Conservation (phyloP, 2,797 vertebrate genomes). For the Sebastes flavidus region DNA sequence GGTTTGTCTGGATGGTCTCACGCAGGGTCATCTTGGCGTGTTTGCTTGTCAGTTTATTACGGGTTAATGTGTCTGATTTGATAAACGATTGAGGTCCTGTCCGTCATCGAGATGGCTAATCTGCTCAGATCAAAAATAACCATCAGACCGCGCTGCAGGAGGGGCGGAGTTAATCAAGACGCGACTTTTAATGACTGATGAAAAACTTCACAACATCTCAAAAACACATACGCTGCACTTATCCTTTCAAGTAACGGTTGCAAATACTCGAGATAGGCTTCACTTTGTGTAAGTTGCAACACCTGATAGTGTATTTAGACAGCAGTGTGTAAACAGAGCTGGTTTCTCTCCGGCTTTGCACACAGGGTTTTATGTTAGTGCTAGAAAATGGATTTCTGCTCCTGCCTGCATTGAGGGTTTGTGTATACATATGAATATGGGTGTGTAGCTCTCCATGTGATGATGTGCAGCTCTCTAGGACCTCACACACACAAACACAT, state of each 20-base stretch:
- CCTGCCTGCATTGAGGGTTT: slow-evolving; percentile 11
- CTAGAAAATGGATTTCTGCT: slow-evolving; percentile 47
- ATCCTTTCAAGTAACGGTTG: not conserved
- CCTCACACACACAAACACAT: slow-evolving; percentile 52
- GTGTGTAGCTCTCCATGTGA: slow-evolving; percentile 38
- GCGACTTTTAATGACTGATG: not conserved
- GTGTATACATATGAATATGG: slow-evolving; percentile 44
- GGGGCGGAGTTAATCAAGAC: not conserved
- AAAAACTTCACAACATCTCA: slow-evolving; percentile 4
- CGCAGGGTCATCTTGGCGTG: slow-evolving; percentile 13
- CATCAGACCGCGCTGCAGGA: not conserved
- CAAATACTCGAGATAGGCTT: slow-evolving; percentile 11
- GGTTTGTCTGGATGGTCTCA: slow-evolving; percentile 44
- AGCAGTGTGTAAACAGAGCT: slow-evolving; percentile 50
- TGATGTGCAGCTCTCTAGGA: slow-evolving; percentile 56
- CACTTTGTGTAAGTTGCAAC: slow-evolving; percentile 34
- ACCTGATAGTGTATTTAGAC: slow-evolving; percentile 52
- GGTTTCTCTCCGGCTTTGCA: slow-evolving; percentile 51
- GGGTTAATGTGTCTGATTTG: slow-evolving; percentile 11
- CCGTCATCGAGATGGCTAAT: slow-evolving; percentile 23
- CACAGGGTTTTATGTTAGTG: slow-evolving; percentile 39
- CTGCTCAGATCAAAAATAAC: slow-evolving; percentile 1
- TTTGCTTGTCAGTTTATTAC: not conserved
- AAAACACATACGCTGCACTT: not conserved
- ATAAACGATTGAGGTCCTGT: slow-evolving; percentile 9